Conservation (phyloP, 2,888 invertebrate genomes). For the Stomorhina lunata region DNA sequence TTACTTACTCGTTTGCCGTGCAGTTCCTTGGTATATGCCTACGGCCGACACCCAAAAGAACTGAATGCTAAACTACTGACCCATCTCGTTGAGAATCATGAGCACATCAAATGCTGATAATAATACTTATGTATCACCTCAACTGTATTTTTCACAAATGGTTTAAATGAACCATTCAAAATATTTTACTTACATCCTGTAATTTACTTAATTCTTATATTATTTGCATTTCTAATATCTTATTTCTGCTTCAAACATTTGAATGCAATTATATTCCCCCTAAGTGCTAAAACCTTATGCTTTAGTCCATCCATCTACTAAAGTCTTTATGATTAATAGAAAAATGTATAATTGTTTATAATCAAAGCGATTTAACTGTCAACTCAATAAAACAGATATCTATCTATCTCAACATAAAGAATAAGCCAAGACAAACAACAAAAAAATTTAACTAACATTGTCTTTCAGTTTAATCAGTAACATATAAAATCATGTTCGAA, state of each 20-base stretch:
- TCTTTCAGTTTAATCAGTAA: conserved; percentile 35
- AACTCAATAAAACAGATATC: conserved; percentile 49
- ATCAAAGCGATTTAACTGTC: conserved; percentile 50
- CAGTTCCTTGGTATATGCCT: too few species aligned
- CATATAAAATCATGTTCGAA: conserved; percentile 51
- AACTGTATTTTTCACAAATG: too few species aligned
- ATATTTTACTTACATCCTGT: not conserved
- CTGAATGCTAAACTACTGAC: too few species aligned
- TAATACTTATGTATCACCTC: too few species aligned
- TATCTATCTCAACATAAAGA: conserved; percentile 35
- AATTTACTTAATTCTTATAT: not conserved
- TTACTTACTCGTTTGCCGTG: too few species aligned
- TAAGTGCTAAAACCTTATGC: not conserved
- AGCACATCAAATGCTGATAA: too few species aligned
- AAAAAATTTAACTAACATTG: conserved; percentile 9
- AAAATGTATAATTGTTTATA: conserved; percentile 48
- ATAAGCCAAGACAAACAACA: not conserved
- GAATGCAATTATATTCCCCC: not conserved
- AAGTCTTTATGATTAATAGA: conserved; percentile 14
- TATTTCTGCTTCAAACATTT: not conserved
- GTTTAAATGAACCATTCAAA: too few species aligned
- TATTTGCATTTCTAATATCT: not conserved
- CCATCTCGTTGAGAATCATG: too few species aligned
- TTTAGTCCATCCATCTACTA: not conserved
- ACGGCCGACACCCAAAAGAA: too few species aligned